Conservation (phyloP, 1,140 invertebrate genomes). For the Chelonus insularis region DNA sequence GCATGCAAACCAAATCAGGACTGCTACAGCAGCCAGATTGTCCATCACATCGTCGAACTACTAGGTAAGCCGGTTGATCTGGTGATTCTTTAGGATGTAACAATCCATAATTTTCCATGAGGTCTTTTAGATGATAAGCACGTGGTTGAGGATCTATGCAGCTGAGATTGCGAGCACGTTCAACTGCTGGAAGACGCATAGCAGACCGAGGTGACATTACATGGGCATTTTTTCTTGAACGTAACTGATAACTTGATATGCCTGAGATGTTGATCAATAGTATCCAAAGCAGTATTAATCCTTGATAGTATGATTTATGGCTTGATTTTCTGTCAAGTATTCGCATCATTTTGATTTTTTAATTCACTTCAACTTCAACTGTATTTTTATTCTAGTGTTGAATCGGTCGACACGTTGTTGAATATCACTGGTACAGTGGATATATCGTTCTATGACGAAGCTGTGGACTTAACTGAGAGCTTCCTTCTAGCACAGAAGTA, state of each 20-base stretch:
- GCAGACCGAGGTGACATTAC: neutral
- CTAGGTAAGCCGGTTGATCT: conserved; percentile 37
- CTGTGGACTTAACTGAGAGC: conserved; percentile 15
- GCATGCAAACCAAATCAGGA: conserved; percentile 32
- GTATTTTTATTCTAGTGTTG: neutral
- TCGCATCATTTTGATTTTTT: too few relatives aligned
- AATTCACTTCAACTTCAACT: neutral
- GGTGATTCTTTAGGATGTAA: conserved; percentile 25
- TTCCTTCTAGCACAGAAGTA: conserved; percentile 7
- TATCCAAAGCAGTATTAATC: neutral
- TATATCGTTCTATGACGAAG: neutral
- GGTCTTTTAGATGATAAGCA: conserved; percentile 40
- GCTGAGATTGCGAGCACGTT: neutral
- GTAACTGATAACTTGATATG: neutral
- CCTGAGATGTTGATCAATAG: neutral
- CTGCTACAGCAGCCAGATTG: conserved; percentile 41
- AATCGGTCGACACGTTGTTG: neutral
- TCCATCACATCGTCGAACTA: conserved; percentile 41
- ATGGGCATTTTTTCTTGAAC: neutral
- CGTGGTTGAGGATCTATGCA: conserved; percentile 38
- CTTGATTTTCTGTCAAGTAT: too few relatives aligned
- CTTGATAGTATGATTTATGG: too few relatives aligned
- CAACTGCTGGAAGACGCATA: neutral
- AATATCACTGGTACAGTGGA: neutral
- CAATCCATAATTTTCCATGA: conserved; percentile 28